Conservation (phyloP, 2,888 invertebrate species). For the Cosmia pyralina region DNA sequence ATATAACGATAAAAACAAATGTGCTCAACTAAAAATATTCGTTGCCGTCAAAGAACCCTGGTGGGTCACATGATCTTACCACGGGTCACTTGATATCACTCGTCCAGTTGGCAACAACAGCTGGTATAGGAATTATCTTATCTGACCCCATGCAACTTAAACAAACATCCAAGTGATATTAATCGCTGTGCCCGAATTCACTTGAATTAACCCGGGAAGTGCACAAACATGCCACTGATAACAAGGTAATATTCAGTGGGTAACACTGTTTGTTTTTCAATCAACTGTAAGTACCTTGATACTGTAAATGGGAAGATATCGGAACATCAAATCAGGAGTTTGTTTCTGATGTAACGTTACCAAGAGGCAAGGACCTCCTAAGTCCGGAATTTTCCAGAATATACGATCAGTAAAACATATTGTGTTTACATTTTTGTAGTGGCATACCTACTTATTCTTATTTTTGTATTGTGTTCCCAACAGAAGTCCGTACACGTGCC, state of each 20-base stretch:
- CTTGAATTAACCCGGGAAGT: conserved; percentile 69
- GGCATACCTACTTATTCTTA: conserved; percentile 1
- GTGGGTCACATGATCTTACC: conserved; percentile 53
- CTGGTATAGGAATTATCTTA: conserved; percentile 71
- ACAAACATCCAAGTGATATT: conserved; percentile 64
- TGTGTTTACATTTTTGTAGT: conserved; percentile 17
- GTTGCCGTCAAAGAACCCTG: conserved; percentile 36
- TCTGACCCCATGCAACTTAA: conserved; percentile 65
- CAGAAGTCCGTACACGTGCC: conserved; percentile 56
- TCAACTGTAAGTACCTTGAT: conserved; percentile 38
- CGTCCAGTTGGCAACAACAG: conserved; percentile 68
- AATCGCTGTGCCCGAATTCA: conserved; percentile 58
- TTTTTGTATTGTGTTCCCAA: conserved; percentile 28
- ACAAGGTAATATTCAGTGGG: conserved; percentile 40
- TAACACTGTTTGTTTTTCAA: conserved; percentile 54
- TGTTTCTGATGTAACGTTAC: conserved; percentile 22
- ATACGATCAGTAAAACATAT: background rate
- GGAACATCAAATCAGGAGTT: conserved; percentile 28
- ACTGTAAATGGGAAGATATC: conserved; percentile 42
- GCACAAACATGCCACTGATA: conserved; percentile 56
- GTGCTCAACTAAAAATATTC: conserved; percentile 18
- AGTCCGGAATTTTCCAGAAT: conserved; percentile 31
- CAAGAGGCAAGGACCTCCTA: conserved; percentile 28
- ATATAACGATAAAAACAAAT: conserved; percentile 32
- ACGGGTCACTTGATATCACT: conserved; percentile 66